Base-by-base conservation (phyloP, 1,140 invertebrate genomes). In the Drosophila neocordata region DNA sequence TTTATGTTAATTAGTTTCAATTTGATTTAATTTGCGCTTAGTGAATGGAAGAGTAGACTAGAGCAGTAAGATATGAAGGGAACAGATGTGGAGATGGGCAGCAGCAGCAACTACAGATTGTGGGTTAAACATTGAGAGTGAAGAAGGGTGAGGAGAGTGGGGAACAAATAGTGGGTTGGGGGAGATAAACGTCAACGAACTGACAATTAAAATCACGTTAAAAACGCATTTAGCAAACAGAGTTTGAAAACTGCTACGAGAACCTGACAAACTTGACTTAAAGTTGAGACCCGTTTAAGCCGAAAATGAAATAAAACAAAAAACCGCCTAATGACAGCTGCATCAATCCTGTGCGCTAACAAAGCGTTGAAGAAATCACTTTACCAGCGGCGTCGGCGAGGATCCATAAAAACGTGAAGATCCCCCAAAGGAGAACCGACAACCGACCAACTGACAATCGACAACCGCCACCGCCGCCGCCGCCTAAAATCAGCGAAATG, bases 311-410 rank as follows among this genome's bases (percentile, higher is more conserved):
- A 48, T 8, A 15, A 7, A 6, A 48, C 9, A 48, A 48, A 44
- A 44, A 13, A 15, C 13, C 83, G 83, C 67, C 88, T 90, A 90
- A 90, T 88, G 88, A 90, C 87, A 79, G 72, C 74, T 73, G 75
- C 88, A 90, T 90, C 77, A 90, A 90, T 90, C 83, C 88, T 81
- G 61, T 85, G 83, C 79, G 83, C 80, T 90, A 90, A 90, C 88
- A 90, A 90, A 90, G 83, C 88, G 88, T 90, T 90, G 88, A 90
- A 90, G 88, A 90, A 90, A 90, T 90, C 88, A 90, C 88, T 90
- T 90, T 90, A 90, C 88, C 88, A 90, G 80, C 83, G 88, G 88
- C 88, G 82, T 63, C 79, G 48, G 88, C 87, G 81, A 63, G 72
- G 53, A 41, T 70, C 69, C 65, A 85, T 76, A 89, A 79, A 84